Evolutionary conservation across 2,113 vertebrate species (phyloP), one percentile per base, ranked within the genome.

Genomic region (Poeciliopsis turrubarensis): DNA sequence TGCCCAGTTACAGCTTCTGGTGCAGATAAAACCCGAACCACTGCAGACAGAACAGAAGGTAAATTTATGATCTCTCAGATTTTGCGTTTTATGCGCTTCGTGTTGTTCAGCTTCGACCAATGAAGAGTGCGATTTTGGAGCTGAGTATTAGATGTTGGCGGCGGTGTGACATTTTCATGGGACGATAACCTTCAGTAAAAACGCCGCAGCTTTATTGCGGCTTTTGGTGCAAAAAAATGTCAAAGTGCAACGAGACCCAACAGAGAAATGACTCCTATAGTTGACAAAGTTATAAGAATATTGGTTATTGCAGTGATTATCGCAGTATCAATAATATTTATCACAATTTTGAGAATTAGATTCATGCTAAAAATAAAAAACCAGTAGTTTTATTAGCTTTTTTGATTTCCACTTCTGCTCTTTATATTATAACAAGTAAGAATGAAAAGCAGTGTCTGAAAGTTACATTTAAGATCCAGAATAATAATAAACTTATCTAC

Each of bases 1-100:
- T 74, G 77, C 62, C 26, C 2, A 10, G 68, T 80, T 81, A 67
- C 74, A 77, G 82, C 76, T 34, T 85, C 70, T 68, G 65, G 9
- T 73, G 41, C 60, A 67, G 51, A 73, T 60, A 26, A 75, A 83
- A 47, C 26, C 39, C 31, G 41, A 39, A 51, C 41, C 22, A 63
- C 73, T 54, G 8, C 69, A 79, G 63, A 47, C 39, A 57, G 47
- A 30, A 60, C 32, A 17, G 30, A 54, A 71, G 66, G 70, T 62
- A 54, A 25, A 57, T 10, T n/a, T n/a, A n/a, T 9, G 51, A 9
- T 57, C 51, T n/a, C 11, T 57, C 25, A n/a, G 22, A 9, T 25
- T 57, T 57, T 11, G 22, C 9, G 8, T 57, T 10, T 57, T 57
- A 25, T 76, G 31, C 63, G 14, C 39, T 15, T 41, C 39, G 15